phyloP scores from a whole-genome alignment of 2,888 invertebrate species.

The Clepsis dumicolana region DNA sequence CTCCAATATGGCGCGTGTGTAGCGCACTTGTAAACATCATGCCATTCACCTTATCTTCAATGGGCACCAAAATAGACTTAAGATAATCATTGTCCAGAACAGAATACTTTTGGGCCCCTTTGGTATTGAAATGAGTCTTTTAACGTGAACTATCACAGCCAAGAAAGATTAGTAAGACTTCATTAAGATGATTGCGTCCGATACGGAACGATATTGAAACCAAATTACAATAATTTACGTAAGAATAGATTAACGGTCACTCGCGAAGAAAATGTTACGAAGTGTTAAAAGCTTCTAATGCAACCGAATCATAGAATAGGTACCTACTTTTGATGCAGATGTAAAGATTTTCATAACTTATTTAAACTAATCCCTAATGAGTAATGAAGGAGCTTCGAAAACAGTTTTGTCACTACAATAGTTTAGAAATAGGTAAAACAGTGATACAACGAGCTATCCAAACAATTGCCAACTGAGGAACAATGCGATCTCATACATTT shows the following conservation, averaged over 20 bases:
- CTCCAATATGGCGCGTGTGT: conserved; percentile 41
- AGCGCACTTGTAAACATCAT: conserved; percentile 41
- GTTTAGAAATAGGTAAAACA: conserved; percentile 35
- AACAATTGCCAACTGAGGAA: conserved; percentile 60
- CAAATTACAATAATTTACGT: conserved; percentile 16
- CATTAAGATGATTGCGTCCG: conserved; percentile 13
- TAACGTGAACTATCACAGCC: conserved; percentile 5
- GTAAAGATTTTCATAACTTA: neutral
- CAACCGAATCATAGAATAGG: neutral
- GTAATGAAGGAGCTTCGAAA: neutral
- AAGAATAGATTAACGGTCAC: conserved; percentile 28
- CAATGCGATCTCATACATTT: conserved; percentile 70
- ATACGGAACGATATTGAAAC: conserved; percentile 10
- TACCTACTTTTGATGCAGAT: neutral
- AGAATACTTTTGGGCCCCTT: neutral
- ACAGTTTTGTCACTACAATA: conserved; percentile 9
- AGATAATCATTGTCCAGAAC: neutral
- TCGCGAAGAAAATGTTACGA: conserved; percentile 7
- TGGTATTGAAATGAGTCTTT: neutral
- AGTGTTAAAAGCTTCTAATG: neutral
- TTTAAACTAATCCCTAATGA: neutral
- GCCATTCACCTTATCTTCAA: conserved; percentile 47
- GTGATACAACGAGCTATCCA: conserved; percentile 53
- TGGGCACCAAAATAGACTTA: conserved; percentile 45
- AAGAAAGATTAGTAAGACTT: conserved; percentile 7